A percentile compares a stretch with the other conserved stretches of the same genome.
These are phyloP conservation scores for Gallinago solitaria DNA, from an alignment of 2,797 vertebrate species.

Conservation along the genomic window DNA sequence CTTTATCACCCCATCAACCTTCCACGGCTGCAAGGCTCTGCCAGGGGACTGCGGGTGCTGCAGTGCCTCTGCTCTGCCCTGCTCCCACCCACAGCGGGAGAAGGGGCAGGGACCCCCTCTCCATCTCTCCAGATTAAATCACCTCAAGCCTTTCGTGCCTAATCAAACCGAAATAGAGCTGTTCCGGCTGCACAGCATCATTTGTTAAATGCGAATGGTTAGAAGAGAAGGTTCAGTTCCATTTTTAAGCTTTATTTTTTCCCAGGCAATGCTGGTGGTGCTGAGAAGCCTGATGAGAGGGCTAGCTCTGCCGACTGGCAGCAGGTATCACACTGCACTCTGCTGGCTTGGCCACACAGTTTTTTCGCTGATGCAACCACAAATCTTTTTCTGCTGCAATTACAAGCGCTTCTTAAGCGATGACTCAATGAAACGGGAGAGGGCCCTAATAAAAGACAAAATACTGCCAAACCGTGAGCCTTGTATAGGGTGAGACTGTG, in stretches of 20 bases:
- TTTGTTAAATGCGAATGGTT: neutral
- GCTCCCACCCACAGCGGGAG: neutral
- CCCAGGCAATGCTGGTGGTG: rapidly evolving
- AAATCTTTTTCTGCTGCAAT: neutral
- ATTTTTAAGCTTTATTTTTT: neutral
- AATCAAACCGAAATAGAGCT: neutral
- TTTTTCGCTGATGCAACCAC: neutral
- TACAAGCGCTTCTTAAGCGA: neutral
- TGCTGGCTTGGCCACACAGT: neutral
- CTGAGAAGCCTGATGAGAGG: neutral
- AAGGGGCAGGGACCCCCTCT: neutral
- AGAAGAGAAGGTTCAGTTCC: neutral
- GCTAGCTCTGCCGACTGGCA: neutral
- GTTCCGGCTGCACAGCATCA: neutral
- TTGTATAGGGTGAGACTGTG: neutral
- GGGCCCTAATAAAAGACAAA: neutral
- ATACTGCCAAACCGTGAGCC: neutral
- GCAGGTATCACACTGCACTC: constrained; percentile 41
- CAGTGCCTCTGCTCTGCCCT: neutral
- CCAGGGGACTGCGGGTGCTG: neutral
- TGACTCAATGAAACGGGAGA: neutral
- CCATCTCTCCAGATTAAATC: neutral
- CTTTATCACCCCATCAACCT: neutral
- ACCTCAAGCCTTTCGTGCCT: neutral
- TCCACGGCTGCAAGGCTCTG: neutral